phyloP scores from a whole-genome alignment of 2,797 vertebrate species.

The Anguilla marmorata region DNA sequence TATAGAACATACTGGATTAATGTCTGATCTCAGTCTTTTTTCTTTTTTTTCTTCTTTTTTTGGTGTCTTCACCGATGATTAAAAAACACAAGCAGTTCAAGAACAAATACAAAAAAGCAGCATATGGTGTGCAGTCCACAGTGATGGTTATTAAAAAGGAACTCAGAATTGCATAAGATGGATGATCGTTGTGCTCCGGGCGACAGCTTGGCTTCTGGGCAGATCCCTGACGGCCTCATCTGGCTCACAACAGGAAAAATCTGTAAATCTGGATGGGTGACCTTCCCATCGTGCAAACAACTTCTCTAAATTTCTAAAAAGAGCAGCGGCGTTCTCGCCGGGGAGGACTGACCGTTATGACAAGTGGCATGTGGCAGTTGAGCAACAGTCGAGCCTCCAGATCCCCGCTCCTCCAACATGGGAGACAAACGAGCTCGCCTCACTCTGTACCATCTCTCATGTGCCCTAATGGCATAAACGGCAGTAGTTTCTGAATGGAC shows the following conservation, averaged over 20 bases:
- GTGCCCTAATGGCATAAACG: not conserved
- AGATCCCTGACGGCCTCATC: slow-evolving; percentile 68
- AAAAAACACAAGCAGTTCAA: not conserved
- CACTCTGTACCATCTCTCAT: not conserved
- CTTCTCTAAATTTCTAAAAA: slow-evolving; percentile 86
- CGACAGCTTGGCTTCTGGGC: slow-evolving; percentile 41
- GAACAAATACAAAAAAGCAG: not conserved
- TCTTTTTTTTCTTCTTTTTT: not conserved
- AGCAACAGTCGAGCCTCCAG: slow-evolving; percentile 22
- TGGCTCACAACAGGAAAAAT: slow-evolving; percentile 82
- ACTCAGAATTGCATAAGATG: slow-evolving; percentile 56
- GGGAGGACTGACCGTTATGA: slow-evolving; percentile 18
- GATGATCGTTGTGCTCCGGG: slow-evolving; percentile 52
- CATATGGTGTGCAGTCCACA: too few relatives aligned
- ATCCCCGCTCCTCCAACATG: not conserved
- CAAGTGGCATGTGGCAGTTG: not conserved
- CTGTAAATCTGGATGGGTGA: slow-evolving; percentile 70
- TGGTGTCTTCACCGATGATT: not conserved
- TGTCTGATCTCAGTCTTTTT: not conserved
- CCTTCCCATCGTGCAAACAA: slow-evolving; percentile 72
- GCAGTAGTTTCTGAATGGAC: not conserved
- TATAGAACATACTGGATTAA: not conserved
- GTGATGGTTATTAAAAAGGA: slow-evolving; percentile 34
- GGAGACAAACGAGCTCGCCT: not conserved
- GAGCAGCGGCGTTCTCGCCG: slow-evolving; percentile 61